Conservation (phyloP, 2,797 vertebrate species). For the Hydrolagus colliei region DNA sequence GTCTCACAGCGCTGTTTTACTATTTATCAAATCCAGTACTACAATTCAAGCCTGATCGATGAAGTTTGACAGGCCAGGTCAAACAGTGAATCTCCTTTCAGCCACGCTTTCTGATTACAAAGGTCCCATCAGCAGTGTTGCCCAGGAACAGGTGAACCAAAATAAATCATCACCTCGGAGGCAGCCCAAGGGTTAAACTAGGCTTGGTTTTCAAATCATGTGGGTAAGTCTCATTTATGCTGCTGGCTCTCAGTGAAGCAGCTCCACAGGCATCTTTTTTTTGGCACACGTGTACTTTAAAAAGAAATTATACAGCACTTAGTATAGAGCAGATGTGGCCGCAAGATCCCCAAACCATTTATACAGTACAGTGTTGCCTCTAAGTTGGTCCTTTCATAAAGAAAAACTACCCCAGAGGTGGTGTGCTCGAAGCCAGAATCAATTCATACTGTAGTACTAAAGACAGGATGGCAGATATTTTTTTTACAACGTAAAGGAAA, state of each 20-base stretch:
- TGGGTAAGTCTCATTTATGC: conserved; percentile 3
- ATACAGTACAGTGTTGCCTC: conserved; percentile 6
- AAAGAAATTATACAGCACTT: conserved; percentile 7
- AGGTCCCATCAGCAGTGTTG: no score
- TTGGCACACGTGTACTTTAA: neutral
- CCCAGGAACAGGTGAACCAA: no score
- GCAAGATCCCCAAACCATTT: conserved; percentile 17
- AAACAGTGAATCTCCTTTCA: no score
- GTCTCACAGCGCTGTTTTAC: no score
- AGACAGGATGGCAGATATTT: neutral
- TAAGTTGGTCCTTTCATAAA: conserved; percentile 1
- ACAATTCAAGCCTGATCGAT: no score
- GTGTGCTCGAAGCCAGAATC: neutral
- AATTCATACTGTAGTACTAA: neutral
- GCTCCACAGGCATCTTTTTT: neutral
- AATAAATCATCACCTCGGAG: no score
- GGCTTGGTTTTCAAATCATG: neutral
- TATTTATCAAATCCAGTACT: no score
- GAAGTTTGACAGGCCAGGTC: no score
- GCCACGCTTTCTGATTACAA: no score
- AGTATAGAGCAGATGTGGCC: neutral
- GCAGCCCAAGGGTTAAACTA: neutral
- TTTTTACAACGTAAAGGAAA: neutral
- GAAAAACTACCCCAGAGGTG: neutral
- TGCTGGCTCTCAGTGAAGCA: neutral